Evolutionary conservation across 1,140 invertebrate species (phyloP).

Genomic region (Penaeus indicus): DNA sequence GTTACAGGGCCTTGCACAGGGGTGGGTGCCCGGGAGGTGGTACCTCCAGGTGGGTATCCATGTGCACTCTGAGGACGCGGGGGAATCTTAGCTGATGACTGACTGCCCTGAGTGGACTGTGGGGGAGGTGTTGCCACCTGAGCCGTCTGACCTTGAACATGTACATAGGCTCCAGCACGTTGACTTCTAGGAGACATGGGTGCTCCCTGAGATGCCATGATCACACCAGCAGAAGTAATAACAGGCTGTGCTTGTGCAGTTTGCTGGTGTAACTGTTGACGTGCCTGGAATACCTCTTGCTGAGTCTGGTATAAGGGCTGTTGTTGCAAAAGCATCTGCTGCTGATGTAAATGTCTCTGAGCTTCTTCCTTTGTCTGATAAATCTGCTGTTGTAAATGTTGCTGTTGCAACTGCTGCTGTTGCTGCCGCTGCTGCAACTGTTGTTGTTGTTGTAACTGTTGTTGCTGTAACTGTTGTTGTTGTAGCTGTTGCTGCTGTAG

Average conservation of each 20-base stretch:
- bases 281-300: slow-evolving; percentile 34
- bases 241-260: neutral
- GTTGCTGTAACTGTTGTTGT: slow-evolving; percentile 31
- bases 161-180: slow-evolving; percentile 64
- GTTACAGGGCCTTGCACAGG: slow-evolving; percentile 65
- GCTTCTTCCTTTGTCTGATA: slow-evolving; percentile 32
- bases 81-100: slow-evolving; percentile 44
- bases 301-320: slow-evolving; percentile 25
- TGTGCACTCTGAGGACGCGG: slow-evolving; percentile 49
- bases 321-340: slow-evolving; percentile 50
- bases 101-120: slow-evolving; percentile 49
- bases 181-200: slow-evolving; percentile 66
- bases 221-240: slow-evolving; percentile 53
- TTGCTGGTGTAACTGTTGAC: slow-evolving; percentile 50
- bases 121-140: slow-evolving; percentile 37
- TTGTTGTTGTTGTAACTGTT: slow-evolving; percentile 38
- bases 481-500: slow-evolving; percentile 47
- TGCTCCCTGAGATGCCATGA: slow-evolving; percentile 61
- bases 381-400: slow-evolving; percentile 38
- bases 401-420: slow-evolving; percentile 38
- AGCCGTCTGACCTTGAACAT: slow-evolving; percentile 60
- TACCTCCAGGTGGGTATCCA: slow-evolving; percentile 42
- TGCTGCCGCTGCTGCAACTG: slow-evolving; percentile 48
- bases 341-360: slow-evolving; percentile 39
- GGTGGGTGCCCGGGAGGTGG: slow-evolving; percentile 65